Evolutionary conservation across 2,797 vertebrate genomes (phyloP).

Genomic region (Holocentrus rufus): DNA sequence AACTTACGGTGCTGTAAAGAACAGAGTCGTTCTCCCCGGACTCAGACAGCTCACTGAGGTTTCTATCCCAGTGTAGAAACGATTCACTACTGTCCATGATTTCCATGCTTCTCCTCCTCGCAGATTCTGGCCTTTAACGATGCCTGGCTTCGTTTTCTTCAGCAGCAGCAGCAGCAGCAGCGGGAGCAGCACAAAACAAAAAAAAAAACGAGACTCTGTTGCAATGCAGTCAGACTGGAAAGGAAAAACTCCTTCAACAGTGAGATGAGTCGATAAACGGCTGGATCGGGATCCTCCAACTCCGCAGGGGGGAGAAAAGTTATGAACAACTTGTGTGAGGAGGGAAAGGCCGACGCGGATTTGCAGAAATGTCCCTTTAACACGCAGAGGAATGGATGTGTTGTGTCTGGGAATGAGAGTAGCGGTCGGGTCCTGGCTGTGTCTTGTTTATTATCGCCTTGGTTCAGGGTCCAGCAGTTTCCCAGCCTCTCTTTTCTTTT

Average conservation of each 20-base stretch:
- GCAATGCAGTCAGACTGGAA: background rate
- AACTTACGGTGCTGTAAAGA: slow-evolving; percentile 91
- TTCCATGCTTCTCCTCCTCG: slow-evolving; percentile 83
- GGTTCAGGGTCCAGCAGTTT: slow-evolving; percentile 37
- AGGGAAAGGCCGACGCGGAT: background rate
- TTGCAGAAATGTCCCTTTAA: background rate
- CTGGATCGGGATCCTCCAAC: slow-evolving; percentile 4
- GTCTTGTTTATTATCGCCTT: slow-evolving; percentile 58
- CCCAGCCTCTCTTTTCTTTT: slow-evolving; percentile 24
- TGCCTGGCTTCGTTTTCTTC: background rate
- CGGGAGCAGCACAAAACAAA: background rate
- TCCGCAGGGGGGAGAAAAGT: slow-evolving; percentile 51
- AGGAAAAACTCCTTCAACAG: background rate
- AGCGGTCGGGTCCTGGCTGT: slow-evolving; percentile 5
- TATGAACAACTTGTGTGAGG: slow-evolving; percentile 37
- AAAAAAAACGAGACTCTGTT: background rate
- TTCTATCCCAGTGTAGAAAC: slow-evolving; percentile 92
- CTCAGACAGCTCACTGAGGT: slow-evolving; percentile 95
- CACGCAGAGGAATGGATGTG: background rate
- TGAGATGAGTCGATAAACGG: background rate
- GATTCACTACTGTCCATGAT: slow-evolving; percentile 88
- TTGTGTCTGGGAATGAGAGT: slow-evolving; percentile 14
- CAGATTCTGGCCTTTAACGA: background rate
- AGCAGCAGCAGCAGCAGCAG: background rate
- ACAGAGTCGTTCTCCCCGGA: slow-evolving; percentile 86